phyloP scores from a whole-genome alignment of 1,140 invertebrate species.

The Drosophila nigromelanica region DNA sequence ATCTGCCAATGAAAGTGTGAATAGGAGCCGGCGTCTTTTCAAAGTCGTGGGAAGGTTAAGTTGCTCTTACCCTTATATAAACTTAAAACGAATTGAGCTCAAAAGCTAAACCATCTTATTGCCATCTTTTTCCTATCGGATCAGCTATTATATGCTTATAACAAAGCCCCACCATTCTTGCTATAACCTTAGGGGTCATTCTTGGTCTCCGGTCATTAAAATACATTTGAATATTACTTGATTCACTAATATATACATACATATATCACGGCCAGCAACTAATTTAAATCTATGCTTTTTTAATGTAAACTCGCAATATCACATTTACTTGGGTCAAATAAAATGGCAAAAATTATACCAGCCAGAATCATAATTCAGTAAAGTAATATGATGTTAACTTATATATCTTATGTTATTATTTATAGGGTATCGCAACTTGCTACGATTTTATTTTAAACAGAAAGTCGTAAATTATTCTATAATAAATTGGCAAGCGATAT shows the following conservation, averaged over 20 bases:
- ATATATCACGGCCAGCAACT: slow-evolving; percentile 48
- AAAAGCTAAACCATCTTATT: not conserved
- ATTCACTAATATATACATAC: not conserved
- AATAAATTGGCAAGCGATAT: no score
- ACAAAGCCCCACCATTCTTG: no score
- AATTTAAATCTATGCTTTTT: slow-evolving; percentile 50
- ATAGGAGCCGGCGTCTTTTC: not conserved
- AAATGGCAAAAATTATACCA: not conserved
- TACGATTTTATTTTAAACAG: no score
- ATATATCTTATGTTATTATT: no score
- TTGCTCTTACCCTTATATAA: not conserved
- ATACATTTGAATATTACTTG: not conserved
- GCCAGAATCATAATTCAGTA: not conserved
- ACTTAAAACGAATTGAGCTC: not conserved
- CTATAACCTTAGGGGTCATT: no score
- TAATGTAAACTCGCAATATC: slow-evolving; percentile 28
- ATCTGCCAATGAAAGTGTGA: slow-evolving; percentile 30
- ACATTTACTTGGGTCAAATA: not conserved
- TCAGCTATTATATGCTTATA: not conserved
- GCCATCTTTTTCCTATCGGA: not conserved
- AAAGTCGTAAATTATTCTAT: not conserved
- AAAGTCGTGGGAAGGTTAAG: slow-evolving; percentile 7
- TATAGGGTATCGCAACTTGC: no score
- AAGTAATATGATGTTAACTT: no score
- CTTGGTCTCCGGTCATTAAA: not conserved